Conservation (phyloP, 2,888 invertebrate species). For the Conomelus anceps region DNA sequence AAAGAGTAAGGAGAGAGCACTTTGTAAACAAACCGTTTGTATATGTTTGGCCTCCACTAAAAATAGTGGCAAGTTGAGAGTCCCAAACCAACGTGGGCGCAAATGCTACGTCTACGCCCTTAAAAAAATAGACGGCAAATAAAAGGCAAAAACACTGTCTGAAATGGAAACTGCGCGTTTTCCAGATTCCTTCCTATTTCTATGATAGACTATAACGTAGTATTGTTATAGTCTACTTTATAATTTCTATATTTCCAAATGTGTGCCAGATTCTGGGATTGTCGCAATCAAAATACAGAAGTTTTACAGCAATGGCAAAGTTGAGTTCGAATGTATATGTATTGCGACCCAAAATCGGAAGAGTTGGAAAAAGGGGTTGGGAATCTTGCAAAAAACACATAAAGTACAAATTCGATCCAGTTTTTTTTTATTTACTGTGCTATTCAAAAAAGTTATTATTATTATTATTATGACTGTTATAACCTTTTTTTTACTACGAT, state of each 20-base stretch:
- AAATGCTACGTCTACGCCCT: not conserved
- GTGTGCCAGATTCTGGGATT: not conserved
- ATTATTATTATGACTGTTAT: too few relatives aligned
- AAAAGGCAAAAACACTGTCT: not conserved
- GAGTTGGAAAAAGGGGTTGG: too few relatives aligned
- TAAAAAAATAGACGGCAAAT: not conserved
- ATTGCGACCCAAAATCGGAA: too few relatives aligned
- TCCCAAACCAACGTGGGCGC: not conserved
- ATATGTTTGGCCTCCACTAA: not conserved
- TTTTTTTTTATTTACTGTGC: too few relatives aligned
- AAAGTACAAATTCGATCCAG: too few relatives aligned
- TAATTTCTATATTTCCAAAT: not conserved
- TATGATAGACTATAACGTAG: not conserved
- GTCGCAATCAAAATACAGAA: too few relatives aligned
- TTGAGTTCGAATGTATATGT: too few relatives aligned
- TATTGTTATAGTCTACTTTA: not conserved
- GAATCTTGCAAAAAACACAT: too few relatives aligned
- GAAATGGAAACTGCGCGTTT: not conserved
- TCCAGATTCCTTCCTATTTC: not conserved
- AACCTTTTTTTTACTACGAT: too few relatives aligned
- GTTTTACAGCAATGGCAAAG: too few relatives aligned
- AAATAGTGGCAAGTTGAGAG: not conserved
- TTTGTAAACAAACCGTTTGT: not conserved
- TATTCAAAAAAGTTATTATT: too few relatives aligned
- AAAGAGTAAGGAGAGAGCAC: not conserved